A percentile compares a stretch with the other conserved stretches of the same genome.
These are phyloP conservation scores for Sabatieria punctata DNA, from an alignment of 2,888 invertebrate genomes.

Conservation along the genomic window DNA sequence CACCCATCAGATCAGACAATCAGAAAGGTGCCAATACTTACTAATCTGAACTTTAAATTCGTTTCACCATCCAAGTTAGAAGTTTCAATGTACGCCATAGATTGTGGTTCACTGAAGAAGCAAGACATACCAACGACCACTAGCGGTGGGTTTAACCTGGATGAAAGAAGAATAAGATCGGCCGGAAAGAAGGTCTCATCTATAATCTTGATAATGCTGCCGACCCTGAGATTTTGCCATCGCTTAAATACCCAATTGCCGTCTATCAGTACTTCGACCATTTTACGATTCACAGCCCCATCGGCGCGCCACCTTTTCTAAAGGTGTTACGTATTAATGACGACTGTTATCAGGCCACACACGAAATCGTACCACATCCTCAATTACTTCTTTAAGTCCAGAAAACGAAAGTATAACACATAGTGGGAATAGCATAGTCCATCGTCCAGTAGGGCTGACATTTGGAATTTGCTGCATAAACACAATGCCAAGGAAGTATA, in stretches of 20 bases:
- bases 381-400: slow-evolving; percentile 92
- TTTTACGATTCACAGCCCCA: slow-evolving; percentile 75
- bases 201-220: slow-evolving; percentile 76
- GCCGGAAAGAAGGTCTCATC: slow-evolving; percentile 93
- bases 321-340: no score
- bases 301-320: slow-evolving; percentile 96
- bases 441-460: slow-evolving; percentile 95
- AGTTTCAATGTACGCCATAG: slow-evolving; percentile 96
- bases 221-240: slow-evolving; percentile 39
- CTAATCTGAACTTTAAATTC: slow-evolving; percentile 87
- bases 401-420: slow-evolving; percentile 89
- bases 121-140: no score
- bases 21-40: slow-evolving; percentile 16
- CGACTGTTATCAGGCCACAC: no score
- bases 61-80: slow-evolving; percentile 98
- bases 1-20: no score
- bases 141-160: no score
- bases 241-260: no score
- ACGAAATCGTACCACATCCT: slow-evolving; percentile 92
- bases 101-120: slow-evolving; percentile 68
- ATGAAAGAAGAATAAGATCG: slow-evolving; percentile 61
- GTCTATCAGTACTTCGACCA: slow-evolving; percentile 61
- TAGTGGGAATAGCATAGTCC: slow-evolving; percentile 91
- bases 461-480: slow-evolving; percentile 82
- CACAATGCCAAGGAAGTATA: slow-evolving; percentile 9